These are phyloP conservation scores for Drosophila mettleri DNA, from an alignment of 2,888 invertebrate species.

Conservation along the genomic window DNA sequence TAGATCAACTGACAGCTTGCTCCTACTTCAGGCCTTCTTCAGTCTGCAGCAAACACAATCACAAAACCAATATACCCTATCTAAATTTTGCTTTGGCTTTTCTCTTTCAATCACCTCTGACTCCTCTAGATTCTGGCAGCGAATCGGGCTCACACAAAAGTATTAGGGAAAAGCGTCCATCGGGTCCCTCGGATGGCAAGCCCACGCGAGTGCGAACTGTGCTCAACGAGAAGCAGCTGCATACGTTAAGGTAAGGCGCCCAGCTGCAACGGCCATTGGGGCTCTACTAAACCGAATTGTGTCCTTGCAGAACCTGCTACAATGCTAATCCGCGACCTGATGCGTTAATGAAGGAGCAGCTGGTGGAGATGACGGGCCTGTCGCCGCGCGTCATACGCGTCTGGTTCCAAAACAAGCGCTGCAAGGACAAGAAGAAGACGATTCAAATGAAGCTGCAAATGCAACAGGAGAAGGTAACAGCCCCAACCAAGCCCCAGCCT, in stretches of 20 bases:
- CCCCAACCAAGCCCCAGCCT: no score
- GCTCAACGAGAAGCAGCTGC: constrained; percentile 98
- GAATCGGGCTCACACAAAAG: constrained; percentile 96
- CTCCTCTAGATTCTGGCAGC: constrained; percentile 92
- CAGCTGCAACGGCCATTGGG: background rate
- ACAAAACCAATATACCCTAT: no score
- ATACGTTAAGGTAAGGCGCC: constrained; percentile 91
- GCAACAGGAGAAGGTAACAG: constrained; percentile 96
- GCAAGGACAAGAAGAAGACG: constrained; percentile 99
- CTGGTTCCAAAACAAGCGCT: constrained; percentile 99
- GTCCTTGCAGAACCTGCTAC: constrained; percentile 92
- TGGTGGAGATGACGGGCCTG: constrained; percentile 99
- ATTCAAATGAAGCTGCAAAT: constrained; percentile 98
- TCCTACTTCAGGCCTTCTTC: no score
- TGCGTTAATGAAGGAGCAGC: constrained; percentile 99
- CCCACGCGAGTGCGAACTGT: constrained; percentile 99
- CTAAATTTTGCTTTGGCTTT: no score
- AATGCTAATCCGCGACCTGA: constrained; percentile 99
- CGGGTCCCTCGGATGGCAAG: constrained; percentile 91
- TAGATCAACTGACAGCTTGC: no score
- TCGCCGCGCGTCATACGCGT: constrained; percentile 99
- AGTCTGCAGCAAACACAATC: no score
- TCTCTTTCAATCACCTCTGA: no score
- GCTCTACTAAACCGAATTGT: background rate
- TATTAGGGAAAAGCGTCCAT: constrained; percentile 86